Conservation (phyloP, 2,113 vertebrate species). For the Laterallus jamaicensis region DNA sequence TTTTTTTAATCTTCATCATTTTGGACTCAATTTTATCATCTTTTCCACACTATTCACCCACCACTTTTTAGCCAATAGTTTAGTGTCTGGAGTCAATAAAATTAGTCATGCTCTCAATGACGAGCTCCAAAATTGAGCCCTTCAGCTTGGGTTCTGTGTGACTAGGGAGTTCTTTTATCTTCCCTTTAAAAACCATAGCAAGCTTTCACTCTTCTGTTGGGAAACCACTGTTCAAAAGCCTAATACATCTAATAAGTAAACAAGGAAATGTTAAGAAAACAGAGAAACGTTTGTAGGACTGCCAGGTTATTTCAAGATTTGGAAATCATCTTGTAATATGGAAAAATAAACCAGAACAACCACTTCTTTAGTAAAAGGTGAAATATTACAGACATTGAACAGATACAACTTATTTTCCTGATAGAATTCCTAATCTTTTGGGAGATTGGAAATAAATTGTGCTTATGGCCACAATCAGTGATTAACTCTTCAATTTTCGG, state of each 20-base stretch:
- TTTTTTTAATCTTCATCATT: background rate
- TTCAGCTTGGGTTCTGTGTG: background rate
- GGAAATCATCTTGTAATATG: background rate
- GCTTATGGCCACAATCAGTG: background rate
- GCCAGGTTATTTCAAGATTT: constrained; percentile 28
- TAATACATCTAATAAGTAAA: background rate
- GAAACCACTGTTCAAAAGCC: background rate
- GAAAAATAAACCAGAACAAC: background rate
- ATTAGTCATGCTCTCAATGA: background rate
- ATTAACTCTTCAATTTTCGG: background rate
- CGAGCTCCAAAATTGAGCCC: background rate
- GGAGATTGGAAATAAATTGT: background rate
- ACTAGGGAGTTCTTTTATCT: background rate
- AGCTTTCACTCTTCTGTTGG: background rate
- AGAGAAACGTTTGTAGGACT: background rate
- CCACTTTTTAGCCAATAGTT: background rate
- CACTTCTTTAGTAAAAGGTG: background rate
- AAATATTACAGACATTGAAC: background rate
- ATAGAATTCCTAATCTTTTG: background rate
- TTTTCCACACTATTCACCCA: background rate
- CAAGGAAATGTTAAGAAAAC: constrained; percentile 19
- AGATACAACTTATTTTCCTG: background rate
- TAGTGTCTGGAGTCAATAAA: background rate
- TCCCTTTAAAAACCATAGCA: background rate
- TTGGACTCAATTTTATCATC: background rate